phyloP scores from a whole-genome alignment of 1,140 invertebrate genomes.

The Thaumatotibia leucotreta region DNA sequence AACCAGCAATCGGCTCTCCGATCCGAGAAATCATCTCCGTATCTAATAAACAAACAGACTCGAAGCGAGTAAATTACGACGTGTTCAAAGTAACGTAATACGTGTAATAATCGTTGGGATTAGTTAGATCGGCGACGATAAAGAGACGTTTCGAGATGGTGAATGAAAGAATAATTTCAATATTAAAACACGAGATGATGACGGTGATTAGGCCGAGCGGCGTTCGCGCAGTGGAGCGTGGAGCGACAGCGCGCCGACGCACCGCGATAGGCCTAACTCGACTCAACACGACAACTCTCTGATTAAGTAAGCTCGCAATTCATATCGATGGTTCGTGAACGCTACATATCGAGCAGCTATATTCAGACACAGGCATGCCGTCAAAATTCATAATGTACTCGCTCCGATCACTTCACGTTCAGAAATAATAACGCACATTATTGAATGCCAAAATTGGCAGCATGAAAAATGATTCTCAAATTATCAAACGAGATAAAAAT shows the following conservation, averaged over 20 bases:
- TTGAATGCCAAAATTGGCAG: conserved; percentile 2
- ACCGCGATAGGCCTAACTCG: conserved; percentile 61
- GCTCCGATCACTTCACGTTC: neutral
- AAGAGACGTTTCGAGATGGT: conserved; percentile 50
- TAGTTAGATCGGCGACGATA: conserved; percentile 61
- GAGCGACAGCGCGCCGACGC: conserved; percentile 36
- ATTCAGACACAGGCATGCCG: neutral
- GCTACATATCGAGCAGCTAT: neutral
- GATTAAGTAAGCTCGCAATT: conserved; percentile 53
- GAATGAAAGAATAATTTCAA: conserved; percentile 65
- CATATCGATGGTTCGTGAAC: conserved; percentile 47
- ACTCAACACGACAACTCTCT: conserved; percentile 40
- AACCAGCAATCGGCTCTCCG: conserved; percentile 37
- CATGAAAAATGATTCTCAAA: conserved; percentile 19
- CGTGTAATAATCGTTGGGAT: conserved; percentile 62
- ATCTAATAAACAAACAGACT: conserved; percentile 59
- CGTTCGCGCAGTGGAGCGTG: conserved; percentile 43
- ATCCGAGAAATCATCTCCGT: conserved; percentile 40
- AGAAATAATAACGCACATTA: neutral
- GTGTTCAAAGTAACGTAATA: conserved; percentile 63
- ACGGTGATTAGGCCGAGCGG: conserved; percentile 40
- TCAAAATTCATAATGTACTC: conserved; percentile 1
- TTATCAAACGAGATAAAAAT: conserved; percentile 41
- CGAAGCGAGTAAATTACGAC: conserved; percentile 45
- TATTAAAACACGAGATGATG: conserved; percentile 51